phyloP scores from a whole-genome alignment of 2,797 vertebrate species.

The Rhinoraja longicauda region DNA sequence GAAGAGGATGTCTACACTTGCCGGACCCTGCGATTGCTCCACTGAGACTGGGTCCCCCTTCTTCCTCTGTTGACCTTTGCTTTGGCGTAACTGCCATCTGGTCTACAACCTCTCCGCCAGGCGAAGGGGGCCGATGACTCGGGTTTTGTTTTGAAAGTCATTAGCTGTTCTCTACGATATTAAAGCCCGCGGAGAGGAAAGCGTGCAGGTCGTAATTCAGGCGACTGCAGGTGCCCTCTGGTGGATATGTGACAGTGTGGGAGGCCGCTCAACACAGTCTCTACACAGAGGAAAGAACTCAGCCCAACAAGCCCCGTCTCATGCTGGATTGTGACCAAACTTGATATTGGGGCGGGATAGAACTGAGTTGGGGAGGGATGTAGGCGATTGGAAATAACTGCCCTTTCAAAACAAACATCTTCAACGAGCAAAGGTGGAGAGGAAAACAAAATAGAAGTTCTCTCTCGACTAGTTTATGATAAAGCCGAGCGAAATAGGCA shows the following conservation, averaged over 20 bases:
- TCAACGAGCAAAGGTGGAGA: not conserved
- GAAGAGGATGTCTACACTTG: not conserved
- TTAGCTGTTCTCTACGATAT: too few species aligned
- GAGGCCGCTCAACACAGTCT: too few species aligned
- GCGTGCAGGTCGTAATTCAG: not conserved
- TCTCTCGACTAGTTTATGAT: not conserved
- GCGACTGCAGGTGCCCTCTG: not conserved
- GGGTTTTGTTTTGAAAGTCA: not conserved
- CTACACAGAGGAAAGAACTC: not conserved
- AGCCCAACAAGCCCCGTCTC: not conserved
- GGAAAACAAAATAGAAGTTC: not conserved
- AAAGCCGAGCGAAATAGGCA: not conserved
- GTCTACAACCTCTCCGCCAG: not conserved
- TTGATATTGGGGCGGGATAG: not conserved
- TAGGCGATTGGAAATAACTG: not conserved
- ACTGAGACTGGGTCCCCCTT: not conserved
- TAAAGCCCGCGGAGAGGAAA: not conserved
- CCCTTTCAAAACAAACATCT: not conserved
- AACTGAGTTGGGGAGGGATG: not conserved
- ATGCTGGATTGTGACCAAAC: not conserved
- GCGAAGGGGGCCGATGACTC: not conserved
- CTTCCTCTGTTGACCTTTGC: not conserved
- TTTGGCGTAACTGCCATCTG: not conserved
- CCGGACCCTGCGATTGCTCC: not conserved
- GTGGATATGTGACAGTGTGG: not conserved